Percentiles rank a stretch among this genome's conserved stretches.
These are phyloP conservation scores for Caerostris darwini DNA, from an alignment of 1,140 invertebrate species.

Conservation along the genomic window DNA sequence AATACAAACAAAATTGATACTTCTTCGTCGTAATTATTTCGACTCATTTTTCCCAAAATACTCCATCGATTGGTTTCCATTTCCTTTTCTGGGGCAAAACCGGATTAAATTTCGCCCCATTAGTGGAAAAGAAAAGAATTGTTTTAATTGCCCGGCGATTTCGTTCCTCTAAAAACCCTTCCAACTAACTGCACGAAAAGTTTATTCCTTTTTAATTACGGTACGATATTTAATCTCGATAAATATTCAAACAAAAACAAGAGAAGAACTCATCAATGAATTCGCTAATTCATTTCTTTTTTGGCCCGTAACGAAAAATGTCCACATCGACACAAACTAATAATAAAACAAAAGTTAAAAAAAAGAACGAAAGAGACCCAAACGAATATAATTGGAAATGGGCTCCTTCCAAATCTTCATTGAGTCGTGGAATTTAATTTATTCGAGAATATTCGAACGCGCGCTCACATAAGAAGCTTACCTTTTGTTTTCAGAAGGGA, in stretches of 20 bases:
- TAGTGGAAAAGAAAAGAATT: conserved; percentile 43
- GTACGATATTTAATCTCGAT: conserved; percentile 40
- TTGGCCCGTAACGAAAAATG: background rate
- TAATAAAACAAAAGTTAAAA: background rate
- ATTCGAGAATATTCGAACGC: conserved; percentile 44
- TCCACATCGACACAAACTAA: conserved; percentile 15
- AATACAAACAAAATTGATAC: background rate
- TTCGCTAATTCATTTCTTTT: conserved; percentile 24
- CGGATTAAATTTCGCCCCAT: conserved; percentile 31
- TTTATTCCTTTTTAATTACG: conserved; percentile 34
- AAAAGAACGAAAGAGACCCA: background rate
- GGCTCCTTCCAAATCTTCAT: conserved; percentile 55
- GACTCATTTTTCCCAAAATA: background rate
- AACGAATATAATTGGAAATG: conserved; percentile 55
- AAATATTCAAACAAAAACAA: conserved; percentile 38
- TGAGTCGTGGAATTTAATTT: conserved; percentile 69
- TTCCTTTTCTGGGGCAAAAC: background rate
- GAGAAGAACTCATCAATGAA: conserved; percentile 1
- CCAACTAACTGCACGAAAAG: background rate
- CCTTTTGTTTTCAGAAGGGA: conserved; percentile 61
- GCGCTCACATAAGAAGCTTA: conserved; percentile 51
- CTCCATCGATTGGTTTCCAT: background rate
- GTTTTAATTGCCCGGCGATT: conserved; percentile 24
- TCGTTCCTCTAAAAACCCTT: conserved; percentile 12
- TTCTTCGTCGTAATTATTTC: background rate